phyloP scores from a whole-genome alignment of 1,140 invertebrate genomes.

The Harpegnathos saltator region DNA sequence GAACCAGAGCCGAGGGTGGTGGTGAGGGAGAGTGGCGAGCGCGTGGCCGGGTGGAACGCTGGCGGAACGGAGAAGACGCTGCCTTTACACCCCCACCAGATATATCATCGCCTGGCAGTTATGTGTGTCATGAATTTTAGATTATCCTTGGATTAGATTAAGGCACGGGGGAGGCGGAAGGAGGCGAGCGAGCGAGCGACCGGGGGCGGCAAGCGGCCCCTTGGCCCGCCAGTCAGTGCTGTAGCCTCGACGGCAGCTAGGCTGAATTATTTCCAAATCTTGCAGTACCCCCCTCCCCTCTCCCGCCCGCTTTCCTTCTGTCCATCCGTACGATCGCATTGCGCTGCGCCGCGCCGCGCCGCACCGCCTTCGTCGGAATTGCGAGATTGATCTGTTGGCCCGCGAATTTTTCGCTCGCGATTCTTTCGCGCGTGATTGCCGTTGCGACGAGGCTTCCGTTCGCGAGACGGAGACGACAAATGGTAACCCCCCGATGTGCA shows the following conservation, averaged over 20 bases:
- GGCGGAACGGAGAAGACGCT: conserved; percentile 63
- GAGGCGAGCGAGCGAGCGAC: conserved; percentile 24
- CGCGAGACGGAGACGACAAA: background rate
- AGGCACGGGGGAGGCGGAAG: conserved; percentile 74
- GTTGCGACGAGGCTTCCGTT: too few species aligned
- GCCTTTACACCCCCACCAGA: conserved; percentile 80
- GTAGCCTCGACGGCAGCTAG: background rate
- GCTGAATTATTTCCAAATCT: conserved; percentile 61
- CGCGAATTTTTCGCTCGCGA: conserved; percentile 13
- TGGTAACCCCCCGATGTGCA: too few species aligned
- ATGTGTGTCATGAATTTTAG: conserved; percentile 85
- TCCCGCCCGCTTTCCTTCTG: background rate
- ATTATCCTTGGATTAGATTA: conserved; percentile 85
- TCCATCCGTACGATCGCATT: conserved; percentile 6
- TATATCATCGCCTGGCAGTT: conserved; percentile 85
- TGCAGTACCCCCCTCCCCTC: conserved; percentile 18
- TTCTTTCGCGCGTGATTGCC: background rate
- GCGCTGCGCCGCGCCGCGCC: too few species aligned
- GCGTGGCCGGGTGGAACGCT: conserved; percentile 26
- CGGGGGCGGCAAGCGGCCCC: conserved; percentile 64
- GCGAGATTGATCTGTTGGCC: conserved; percentile 62
- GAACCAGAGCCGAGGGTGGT: conserved; percentile 17
- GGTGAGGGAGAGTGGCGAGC: background rate
- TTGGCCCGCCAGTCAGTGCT: conserved; percentile 69
- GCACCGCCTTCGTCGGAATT: conserved; percentile 1